Conservation (phyloP, 2,888 invertebrate species). For the Nephrotoma appendiculata region DNA sequence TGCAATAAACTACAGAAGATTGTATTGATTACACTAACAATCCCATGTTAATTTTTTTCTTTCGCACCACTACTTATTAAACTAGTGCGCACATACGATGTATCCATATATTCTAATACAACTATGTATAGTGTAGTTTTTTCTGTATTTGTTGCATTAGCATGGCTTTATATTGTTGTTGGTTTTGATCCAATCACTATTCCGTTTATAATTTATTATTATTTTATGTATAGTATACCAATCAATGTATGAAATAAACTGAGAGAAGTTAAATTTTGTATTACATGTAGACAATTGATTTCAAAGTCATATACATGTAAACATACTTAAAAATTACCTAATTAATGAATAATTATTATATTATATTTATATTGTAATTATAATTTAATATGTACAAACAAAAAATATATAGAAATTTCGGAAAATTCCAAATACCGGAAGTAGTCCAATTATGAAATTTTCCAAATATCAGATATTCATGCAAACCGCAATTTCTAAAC, state of each 20-base stretch:
- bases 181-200: background rate
- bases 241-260: background rate
- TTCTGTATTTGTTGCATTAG: too few relatives aligned
- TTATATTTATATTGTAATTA: background rate
- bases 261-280: background rate
- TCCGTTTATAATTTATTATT: background rate
- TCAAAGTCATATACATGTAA: background rate
- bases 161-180: too few relatives aligned
- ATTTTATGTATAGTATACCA: background rate
- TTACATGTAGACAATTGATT: background rate
- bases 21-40: too few relatives aligned
- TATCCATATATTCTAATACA: too few relatives aligned
- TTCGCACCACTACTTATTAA: too few relatives aligned
- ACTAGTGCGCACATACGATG: too few relatives aligned
- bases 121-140: too few relatives aligned
- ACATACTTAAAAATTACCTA: background rate
- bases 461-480: background rate
- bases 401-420: background rate
- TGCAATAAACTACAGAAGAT: too few relatives aligned
- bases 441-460: background rate
- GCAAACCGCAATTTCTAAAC: conserved; percentile 11
- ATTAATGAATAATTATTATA: background rate
- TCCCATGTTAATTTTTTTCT: too few relatives aligned
- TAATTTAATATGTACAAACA: background rate
- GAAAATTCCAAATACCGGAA: background rate